A percentile compares a stretch with the other conserved stretches of the same genome.
Evolutionary conservation across 2,888 invertebrate species (phyloP).

Genomic region (Sclerodermus sp.): DNA sequence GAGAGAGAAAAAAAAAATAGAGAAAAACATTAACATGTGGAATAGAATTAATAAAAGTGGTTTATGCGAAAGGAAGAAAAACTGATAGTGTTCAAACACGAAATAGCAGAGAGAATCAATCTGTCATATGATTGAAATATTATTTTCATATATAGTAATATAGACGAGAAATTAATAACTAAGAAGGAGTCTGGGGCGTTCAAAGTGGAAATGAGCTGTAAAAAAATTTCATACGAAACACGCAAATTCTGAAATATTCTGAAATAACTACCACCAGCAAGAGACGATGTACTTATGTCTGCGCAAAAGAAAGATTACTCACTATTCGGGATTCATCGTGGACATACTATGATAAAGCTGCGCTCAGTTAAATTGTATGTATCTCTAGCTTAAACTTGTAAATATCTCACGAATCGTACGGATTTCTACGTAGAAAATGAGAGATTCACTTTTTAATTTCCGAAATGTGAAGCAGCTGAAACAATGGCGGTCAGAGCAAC

Average conservation of each 20-base stretch:
- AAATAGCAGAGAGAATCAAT: no score
- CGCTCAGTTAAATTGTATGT: conserved; percentile 15
- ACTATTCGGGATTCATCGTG: conserved; percentile 61
- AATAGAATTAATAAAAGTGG: no score
- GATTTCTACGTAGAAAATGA: conserved; percentile 17
- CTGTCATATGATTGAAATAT: no score
- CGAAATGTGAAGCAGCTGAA: conserved; percentile 37
- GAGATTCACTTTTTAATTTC: conserved; percentile 30
- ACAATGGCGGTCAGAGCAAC: conserved; percentile 53
- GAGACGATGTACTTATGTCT: conserved; percentile 21
- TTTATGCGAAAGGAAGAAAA: no score
- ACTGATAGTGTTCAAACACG: no score
- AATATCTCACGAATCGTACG: conserved; percentile 11
- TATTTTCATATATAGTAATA: no score
- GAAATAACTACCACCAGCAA: conserved; percentile 8
- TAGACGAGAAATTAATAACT: no score
- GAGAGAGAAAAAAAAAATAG: no score
- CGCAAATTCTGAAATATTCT: neutral
- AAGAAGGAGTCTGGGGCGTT: no score
- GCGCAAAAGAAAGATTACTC: conserved; percentile 45
- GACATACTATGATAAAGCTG: conserved; percentile 52
- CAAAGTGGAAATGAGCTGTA: no score
- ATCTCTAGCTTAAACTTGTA: conserved; percentile 10
- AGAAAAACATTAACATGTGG: no score
- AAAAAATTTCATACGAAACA: neutral